These are phyloP conservation scores for Drosophila lacteicornis DNA, from an alignment of 1,140 invertebrate genomes.

Conservation along the genomic window DNA sequence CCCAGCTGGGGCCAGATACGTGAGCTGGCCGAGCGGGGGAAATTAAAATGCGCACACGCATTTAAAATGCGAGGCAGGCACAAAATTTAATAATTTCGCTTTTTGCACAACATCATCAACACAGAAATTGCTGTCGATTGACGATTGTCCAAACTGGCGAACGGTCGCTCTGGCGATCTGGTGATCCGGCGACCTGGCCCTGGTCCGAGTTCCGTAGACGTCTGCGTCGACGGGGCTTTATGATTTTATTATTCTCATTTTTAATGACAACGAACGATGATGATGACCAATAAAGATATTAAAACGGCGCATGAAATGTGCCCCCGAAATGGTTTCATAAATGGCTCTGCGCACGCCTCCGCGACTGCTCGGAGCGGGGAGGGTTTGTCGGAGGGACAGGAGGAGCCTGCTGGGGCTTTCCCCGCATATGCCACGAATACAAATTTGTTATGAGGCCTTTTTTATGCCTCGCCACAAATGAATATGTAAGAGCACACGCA, in stretches of 20 bases:
- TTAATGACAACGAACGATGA: conserved; percentile 78
- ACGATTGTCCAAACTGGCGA: conserved; percentile 27
- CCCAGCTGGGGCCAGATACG: conserved; percentile 55
- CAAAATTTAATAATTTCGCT: conserved; percentile 83
- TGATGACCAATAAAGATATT: conserved; percentile 84
- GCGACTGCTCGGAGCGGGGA: not conserved
- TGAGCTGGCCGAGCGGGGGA: conserved; percentile 31
- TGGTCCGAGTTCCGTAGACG: conserved; percentile 13
- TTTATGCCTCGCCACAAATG: conserved; percentile 62
- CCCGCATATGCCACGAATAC: conserved; percentile 70
- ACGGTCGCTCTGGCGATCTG: conserved; percentile 6
- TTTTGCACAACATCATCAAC: conserved; percentile 72
- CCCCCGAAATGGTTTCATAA: conserved; percentile 78
- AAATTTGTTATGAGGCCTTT: conserved; percentile 54
- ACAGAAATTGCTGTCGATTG: conserved; percentile 46
- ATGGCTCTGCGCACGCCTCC: conserved; percentile 64
- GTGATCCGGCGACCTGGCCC: conserved; percentile 9
- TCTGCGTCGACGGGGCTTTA: conserved; percentile 48
- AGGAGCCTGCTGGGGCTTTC: conserved; percentile 49
- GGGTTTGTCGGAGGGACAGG: not conserved
- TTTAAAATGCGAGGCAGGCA: conserved; percentile 76
- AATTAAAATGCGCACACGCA: conserved; percentile 65
- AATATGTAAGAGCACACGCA: conserved; percentile 66
- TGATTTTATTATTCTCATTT: conserved; percentile 82
- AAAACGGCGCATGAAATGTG: conserved; percentile 81